These are phyloP conservation scores for Cisticola juncidis DNA, from an alignment of 2,113 vertebrate species.

Conservation along the genomic window DNA sequence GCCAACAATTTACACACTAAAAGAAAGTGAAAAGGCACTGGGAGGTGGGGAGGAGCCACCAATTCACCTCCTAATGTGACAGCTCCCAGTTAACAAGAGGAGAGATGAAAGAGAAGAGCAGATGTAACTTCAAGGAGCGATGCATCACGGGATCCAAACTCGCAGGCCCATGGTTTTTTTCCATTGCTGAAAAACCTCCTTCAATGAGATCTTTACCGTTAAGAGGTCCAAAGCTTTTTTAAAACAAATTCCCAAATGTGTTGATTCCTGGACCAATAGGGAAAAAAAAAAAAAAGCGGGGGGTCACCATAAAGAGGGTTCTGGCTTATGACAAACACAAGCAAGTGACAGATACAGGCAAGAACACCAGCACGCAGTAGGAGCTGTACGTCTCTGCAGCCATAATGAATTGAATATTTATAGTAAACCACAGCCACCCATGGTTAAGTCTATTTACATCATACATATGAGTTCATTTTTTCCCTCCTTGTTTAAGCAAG, in stretches of 20 bases:
- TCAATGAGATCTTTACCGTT: conserved; percentile 61
- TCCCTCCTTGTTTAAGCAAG: conserved; percentile 72
- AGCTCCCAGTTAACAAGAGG: conserved; percentile 95
- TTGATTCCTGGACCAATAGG: conserved; percentile 23
- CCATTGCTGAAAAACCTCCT: conserved; percentile 53
- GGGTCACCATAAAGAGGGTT: not conserved
- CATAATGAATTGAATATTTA: conserved; percentile 61
- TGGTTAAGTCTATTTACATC: conserved; percentile 69
- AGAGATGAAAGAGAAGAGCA: conserved; percentile 96
- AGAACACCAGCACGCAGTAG: conserved; percentile 42
- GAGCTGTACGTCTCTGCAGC: conserved; percentile 37
- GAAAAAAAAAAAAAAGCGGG: fast-evolving
- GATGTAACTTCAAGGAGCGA: conserved; percentile 94
- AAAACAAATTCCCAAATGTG: conserved; percentile 18
- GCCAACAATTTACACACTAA: conserved; percentile 91
- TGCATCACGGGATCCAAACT: conserved; percentile 94
- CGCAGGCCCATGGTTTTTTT: conserved; percentile 64
- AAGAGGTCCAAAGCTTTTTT: conserved; percentile 27
- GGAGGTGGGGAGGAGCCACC: conserved; percentile 82
- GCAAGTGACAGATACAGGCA: conserved; percentile 27
- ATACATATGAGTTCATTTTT: conserved; percentile 70
- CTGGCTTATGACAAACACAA: conserved; percentile 56
- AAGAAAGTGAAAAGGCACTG: conserved; percentile 78
- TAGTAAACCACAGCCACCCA: conserved; percentile 64
- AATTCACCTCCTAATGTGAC: conserved; percentile 95